phyloP scores from a whole-genome alignment of 2,888 invertebrate genomes.

The Caenorhabditis becei region DNA sequence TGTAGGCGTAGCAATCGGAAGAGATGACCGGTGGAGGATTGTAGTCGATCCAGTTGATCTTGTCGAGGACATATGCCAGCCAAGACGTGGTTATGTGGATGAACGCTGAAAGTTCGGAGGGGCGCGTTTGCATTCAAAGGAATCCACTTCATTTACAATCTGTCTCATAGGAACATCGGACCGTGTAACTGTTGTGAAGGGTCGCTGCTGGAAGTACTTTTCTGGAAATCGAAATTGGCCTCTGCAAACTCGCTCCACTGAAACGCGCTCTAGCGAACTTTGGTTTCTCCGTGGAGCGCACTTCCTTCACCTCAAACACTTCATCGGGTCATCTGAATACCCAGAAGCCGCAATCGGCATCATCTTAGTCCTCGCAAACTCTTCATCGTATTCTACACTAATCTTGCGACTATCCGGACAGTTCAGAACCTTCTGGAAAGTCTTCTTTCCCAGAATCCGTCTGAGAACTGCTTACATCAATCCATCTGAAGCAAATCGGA shows the following conservation, averaged over 20 bases:
- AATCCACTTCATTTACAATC: slow-evolving; percentile 33
- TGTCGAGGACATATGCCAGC: slow-evolving; percentile 29
- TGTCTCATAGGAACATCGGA: slow-evolving; percentile 33
- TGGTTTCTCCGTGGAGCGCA: no score
- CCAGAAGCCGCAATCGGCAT: slow-evolving; percentile 37
- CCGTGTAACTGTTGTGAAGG: slow-evolving; percentile 4
- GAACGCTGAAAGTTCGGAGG: slow-evolving; percentile 12
- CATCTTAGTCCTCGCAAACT: slow-evolving; percentile 26
- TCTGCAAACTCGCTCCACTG: no score
- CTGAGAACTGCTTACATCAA: slow-evolving; percentile 17
- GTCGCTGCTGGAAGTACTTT: slow-evolving; percentile 15
- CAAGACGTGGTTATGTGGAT: slow-evolving; percentile 34
- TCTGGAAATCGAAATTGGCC: no score
- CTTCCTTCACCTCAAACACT: slow-evolving; percentile 25
- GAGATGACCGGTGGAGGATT: slow-evolving; percentile 34
- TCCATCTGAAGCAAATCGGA: slow-evolving; percentile 41
- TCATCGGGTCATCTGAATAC: slow-evolving; percentile 30
- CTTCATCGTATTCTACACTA: slow-evolving; percentile 14
- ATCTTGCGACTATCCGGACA: slow-evolving; percentile 37
- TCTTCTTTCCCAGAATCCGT: no score
- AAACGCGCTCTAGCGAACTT: no score
- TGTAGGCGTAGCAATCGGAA: slow-evolving; percentile 52
- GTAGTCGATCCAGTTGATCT: slow-evolving; percentile 45
- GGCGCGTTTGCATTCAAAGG: background rate
- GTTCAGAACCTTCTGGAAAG: slow-evolving; percentile 41